Percentiles rank a stretch among this genome's conserved stretches.
These are phyloP conservation scores for Pogonus chalceus DNA, from an alignment of 1,140 invertebrate species.

Conservation along the genomic window DNA sequence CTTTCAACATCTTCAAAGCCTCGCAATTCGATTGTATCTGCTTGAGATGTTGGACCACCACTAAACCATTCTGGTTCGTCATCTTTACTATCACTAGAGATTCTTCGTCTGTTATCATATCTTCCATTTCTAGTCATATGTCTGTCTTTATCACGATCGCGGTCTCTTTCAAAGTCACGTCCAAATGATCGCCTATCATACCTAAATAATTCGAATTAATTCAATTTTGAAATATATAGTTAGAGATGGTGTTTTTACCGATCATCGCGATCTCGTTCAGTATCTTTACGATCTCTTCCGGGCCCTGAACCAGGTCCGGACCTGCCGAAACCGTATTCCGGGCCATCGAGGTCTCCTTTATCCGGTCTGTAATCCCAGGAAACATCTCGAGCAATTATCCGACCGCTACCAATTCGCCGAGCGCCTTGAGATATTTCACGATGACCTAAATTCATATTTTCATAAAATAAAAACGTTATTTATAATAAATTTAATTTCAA, in stretches of 20 bases:
- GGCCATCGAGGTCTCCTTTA: slow-evolving; percentile 11
- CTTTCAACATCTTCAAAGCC: slow-evolving; percentile 76
- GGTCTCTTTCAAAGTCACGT: slow-evolving; percentile 36
- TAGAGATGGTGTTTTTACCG: slow-evolving; percentile 15
- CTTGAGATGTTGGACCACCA: slow-evolving; percentile 77
- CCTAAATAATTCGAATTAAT: slow-evolving; percentile 22
- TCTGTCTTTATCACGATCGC: slow-evolving; percentile 34
- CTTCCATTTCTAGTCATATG: slow-evolving; percentile 19
- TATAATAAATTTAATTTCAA: no score
- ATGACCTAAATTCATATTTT: slow-evolving; percentile 31
- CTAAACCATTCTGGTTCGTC: slow-evolving; percentile 68
- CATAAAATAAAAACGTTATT: no score
- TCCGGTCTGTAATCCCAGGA: slow-evolving; percentile 40
- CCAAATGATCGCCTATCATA: slow-evolving; percentile 39
- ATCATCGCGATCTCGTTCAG: slow-evolving; percentile 19
- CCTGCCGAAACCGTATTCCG: slow-evolving; percentile 16
- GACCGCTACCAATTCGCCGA: slow-evolving; percentile 66
- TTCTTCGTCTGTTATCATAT: slow-evolving; percentile 38
- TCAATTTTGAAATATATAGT: slow-evolving; percentile 24
- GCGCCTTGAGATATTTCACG: slow-evolving; percentile 31
- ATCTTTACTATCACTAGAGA: slow-evolving; percentile 39
- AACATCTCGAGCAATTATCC: slow-evolving; percentile 59
- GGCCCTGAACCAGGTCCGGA: slow-evolving; percentile 13
- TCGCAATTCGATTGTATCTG: slow-evolving; percentile 85
- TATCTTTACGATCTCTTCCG: slow-evolving; percentile 22